A percentile compares a stretch with the other conserved stretches of the same genome.
Evolutionary conservation across 2,113 vertebrate species (phyloP).

Genomic region (Xiphorhynchus elegans): DNA sequence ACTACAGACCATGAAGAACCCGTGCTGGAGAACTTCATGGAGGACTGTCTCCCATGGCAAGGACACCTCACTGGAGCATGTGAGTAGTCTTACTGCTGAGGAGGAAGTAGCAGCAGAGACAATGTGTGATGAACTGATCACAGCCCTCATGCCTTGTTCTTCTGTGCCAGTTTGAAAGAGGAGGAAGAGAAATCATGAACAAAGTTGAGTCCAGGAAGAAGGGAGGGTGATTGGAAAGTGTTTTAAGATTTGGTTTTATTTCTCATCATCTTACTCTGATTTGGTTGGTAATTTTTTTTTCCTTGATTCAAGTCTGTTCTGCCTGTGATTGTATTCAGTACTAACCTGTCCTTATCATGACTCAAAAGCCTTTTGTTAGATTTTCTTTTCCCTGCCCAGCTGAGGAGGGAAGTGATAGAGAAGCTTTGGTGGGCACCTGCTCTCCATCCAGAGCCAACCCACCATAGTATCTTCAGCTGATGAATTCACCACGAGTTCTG

Average conservation of each 20-base stretch:
- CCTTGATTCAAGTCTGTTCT: neutral
- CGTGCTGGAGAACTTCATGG: neutral
- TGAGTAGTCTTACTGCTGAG: neutral
- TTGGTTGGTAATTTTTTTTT: neutral
- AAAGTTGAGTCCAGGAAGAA: neutral
- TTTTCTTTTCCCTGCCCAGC: neutral
- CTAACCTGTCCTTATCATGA: neutral
- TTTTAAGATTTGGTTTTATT: neutral
- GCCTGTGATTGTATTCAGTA: neutral
- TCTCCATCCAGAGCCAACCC: neutral
- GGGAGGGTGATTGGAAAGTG: neutral
- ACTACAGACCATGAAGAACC: neutral
- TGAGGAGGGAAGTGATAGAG: neutral
- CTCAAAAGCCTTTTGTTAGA: too few relatives aligned
- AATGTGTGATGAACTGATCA: neutral
- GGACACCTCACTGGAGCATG: neutral
- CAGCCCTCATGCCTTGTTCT: neutral
- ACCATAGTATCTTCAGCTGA: neutral
- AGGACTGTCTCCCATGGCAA: neutral
- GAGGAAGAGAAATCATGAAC: neutral
- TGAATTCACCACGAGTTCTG: neutral
- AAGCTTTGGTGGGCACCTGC: neutral
- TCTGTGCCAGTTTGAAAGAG: neutral
- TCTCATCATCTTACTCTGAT: neutral
- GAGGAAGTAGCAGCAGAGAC: neutral